Conservation (phyloP, 1,140 invertebrate species). For the Drosophila simulans region DNA sequence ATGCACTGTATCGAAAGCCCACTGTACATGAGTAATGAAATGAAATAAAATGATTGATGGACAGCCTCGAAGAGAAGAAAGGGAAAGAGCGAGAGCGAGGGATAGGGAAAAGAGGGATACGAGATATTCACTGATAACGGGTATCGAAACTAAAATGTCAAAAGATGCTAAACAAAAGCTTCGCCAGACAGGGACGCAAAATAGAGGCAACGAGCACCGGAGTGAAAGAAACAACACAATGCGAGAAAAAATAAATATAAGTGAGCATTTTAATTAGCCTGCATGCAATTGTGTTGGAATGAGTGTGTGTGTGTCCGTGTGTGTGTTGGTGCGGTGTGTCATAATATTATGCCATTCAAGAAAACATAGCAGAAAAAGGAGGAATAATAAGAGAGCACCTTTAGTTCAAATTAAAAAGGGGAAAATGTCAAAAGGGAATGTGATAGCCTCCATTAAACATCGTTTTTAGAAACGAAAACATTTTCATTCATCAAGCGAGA, state of each 20-base stretch:
- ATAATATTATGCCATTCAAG: slow-evolving; percentile 51
- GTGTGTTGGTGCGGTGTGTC: neutral
- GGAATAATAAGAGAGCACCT: neutral
- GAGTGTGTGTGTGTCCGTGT: neutral
- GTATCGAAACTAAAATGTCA: slow-evolving; percentile 46
- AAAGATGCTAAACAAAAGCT: slow-evolving; percentile 57
- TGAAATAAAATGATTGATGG: slow-evolving; percentile 50
- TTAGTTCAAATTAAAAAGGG: neutral
- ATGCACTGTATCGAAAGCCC: neutral
- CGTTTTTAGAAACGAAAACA: neutral
- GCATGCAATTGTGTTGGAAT: neutral
- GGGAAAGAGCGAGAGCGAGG: neutral
- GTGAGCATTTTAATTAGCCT: slow-evolving; percentile 65
- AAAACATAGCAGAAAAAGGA: slow-evolving; percentile 16
- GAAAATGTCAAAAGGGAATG: neutral
- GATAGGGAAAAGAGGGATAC: neutral
- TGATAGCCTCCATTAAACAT: neutral
- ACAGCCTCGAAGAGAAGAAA: neutral
- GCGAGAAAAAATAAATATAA: slow-evolving; percentile 14
- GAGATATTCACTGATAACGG: slow-evolving; percentile 25
- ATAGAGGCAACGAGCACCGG: neutral
- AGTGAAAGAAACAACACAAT: slow-evolving; percentile 10
- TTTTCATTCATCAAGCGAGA: neutral
- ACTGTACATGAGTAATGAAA: slow-evolving; percentile 5
- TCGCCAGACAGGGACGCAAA: neutral